Conservation (phyloP, 2,797 vertebrate species). For the Alcedo atthis region DNA sequence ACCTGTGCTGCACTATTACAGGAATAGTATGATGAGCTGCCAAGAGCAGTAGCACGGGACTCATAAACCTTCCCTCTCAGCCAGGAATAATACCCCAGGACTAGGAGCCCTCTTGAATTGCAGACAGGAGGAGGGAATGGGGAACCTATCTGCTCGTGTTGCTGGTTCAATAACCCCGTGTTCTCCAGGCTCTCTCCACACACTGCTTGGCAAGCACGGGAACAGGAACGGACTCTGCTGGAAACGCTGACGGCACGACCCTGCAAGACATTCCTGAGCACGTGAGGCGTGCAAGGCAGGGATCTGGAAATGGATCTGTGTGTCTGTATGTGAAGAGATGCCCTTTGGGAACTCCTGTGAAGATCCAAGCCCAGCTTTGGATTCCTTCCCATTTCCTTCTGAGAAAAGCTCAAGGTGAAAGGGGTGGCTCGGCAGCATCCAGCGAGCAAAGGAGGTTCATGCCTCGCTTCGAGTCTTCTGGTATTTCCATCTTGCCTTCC, state of each 20-base stretch:
- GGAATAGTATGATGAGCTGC: slow-evolving; percentile 52
- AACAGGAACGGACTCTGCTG: slow-evolving; percentile 8
- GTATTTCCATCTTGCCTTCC: slow-evolving; percentile 26
- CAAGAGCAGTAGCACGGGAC: slow-evolving; percentile 53
- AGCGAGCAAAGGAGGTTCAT: neutral
- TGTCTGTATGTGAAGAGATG: neutral
- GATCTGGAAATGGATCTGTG: neutral
- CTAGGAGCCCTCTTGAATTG: slow-evolving; percentile 22
- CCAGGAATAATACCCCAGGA: slow-evolving; percentile 55
- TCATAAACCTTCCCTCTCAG: slow-evolving; percentile 42
- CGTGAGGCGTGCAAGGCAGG: neutral
- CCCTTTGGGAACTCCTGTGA: neutral
- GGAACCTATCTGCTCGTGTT: slow-evolving; percentile 26
- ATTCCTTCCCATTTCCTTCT: neutral
- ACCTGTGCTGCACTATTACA: slow-evolving; percentile 34
- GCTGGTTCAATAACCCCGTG: slow-evolving; percentile 22
- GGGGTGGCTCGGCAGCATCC: neutral
- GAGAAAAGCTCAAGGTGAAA: slow-evolving; percentile 1
- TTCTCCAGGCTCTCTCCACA: neutral
- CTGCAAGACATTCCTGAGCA: slow-evolving; percentile 30
- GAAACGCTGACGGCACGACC: neutral
- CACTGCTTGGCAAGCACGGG: neutral
- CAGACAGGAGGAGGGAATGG: slow-evolving; percentile 35
- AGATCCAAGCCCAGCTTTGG: neutral
- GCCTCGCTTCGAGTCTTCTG: neutral